A percentile compares a stretch with the other conserved stretches of the same genome.
Conservation (phyloP, 2,797 vertebrate species). For the Tapera naevia region DNA sequence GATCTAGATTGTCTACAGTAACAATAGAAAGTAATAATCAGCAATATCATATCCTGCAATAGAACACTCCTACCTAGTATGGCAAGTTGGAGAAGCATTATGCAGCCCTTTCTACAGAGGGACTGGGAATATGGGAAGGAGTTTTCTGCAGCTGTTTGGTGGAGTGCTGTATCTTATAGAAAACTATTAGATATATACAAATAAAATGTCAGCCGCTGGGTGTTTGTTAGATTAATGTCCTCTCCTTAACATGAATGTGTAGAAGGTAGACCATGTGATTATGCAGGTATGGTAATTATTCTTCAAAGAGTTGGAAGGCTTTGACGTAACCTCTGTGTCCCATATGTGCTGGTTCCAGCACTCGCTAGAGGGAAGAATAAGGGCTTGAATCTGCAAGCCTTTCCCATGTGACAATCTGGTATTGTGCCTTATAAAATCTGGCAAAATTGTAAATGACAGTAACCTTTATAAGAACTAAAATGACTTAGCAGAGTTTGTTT, state of each 20-base stretch:
- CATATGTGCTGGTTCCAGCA: constrained; percentile 38
- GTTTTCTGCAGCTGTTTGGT: constrained; percentile 34
- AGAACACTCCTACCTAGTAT: neutral
- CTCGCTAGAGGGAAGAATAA: constrained; percentile 39
- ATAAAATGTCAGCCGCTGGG: constrained; percentile 48
- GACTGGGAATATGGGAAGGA: neutral
- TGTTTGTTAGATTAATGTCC: constrained; percentile 61
- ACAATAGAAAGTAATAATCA: neutral
- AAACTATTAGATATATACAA: neutral
- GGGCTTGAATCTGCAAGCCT: constrained; percentile 39
- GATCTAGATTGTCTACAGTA: neutral
- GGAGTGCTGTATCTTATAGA: neutral
- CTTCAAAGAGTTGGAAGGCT: constrained; percentile 63
- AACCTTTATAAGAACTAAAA: constrained; percentile 30
- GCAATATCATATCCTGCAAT: neutral
- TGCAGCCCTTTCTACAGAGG: neutral
- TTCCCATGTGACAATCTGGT: constrained; percentile 31
- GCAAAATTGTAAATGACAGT: constrained; percentile 7
- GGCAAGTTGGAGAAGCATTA: neutral
- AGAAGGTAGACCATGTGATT: constrained; percentile 51
- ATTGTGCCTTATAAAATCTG: constrained; percentile 36
- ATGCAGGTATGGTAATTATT: constrained; percentile 66
- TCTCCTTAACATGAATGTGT: constrained; percentile 40
- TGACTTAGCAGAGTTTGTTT: constrained; percentile 19
- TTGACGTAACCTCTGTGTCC: constrained; percentile 61